These are phyloP conservation scores for Novumbra hubbsi DNA, from an alignment of 2,797 vertebrate species.

Conservation along the genomic window DNA sequence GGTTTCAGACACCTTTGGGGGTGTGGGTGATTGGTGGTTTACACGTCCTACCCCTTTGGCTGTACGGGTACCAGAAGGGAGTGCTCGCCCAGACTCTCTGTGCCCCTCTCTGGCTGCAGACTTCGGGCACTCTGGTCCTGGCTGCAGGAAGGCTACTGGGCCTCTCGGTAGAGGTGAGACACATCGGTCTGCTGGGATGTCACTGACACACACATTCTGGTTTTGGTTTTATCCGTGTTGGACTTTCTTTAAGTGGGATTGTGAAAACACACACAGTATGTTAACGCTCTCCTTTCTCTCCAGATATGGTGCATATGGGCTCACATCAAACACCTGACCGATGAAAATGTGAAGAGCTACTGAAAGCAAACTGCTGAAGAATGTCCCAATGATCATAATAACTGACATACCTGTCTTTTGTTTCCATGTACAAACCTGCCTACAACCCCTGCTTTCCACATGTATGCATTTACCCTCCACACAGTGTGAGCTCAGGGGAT, in stretches of 20 bases:
- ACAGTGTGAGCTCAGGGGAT: too few species aligned
- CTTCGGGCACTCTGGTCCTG: slow-evolving; percentile 50
- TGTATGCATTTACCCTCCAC: too few species aligned
- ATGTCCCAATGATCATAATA: too few species aligned
- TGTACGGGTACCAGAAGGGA: slow-evolving; percentile 49
- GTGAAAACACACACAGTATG: background rate
- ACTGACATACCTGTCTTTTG: too few species aligned
- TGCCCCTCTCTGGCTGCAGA: slow-evolving; percentile 51
- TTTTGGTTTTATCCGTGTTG: too few species aligned
- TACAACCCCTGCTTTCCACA: too few species aligned
- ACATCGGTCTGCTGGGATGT: background rate
- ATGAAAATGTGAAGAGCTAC: slow-evolving; percentile 36
- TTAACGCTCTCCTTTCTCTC: slow-evolving; percentile 11
- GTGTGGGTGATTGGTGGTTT: slow-evolving; percentile 63
- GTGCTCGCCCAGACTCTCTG: slow-evolving; percentile 34
- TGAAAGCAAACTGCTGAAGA: slow-evolving; percentile 9
- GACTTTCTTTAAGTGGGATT: too few species aligned
- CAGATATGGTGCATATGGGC: slow-evolving; percentile 69
- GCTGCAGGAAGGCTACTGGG: slow-evolving; percentile 58
- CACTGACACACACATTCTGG: background rate
- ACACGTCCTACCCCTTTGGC: slow-evolving; percentile 66
- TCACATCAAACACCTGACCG: slow-evolving; percentile 57
- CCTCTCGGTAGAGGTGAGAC: slow-evolving; percentile 60
- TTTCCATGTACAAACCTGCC: too few species aligned
- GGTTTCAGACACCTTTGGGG: slow-evolving; percentile 63